Evolutionary conservation across 2,888 invertebrate genomes (phyloP).

Genomic region (Polyommatus icarus): DNA sequence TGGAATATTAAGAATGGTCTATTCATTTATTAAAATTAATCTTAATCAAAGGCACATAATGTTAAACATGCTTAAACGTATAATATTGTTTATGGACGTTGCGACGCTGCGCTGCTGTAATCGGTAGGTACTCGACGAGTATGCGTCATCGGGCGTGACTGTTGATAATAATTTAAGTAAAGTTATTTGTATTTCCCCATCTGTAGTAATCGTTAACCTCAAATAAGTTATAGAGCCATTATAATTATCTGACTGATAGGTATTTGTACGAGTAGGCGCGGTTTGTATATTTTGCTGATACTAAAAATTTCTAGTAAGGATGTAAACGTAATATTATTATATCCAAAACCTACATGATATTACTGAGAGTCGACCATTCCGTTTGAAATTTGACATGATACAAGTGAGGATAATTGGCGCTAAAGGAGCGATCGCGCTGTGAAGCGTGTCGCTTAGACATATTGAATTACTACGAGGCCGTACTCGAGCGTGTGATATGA

Average conservation of each 20-base stretch:
- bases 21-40: not conserved
- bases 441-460: constrained; percentile 66
- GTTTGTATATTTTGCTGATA: not conserved
- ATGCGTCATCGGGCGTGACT: constrained; percentile 31
- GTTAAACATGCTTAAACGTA: not conserved
- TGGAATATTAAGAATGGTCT: not conserved
- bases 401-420: constrained; percentile 45
- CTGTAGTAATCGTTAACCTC: not conserved
- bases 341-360: too few relatives aligned
- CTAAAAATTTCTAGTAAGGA: too few relatives aligned
- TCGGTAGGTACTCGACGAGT: not conserved
- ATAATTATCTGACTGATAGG: not conserved
- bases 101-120: not conserved
- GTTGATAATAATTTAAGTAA: constrained; percentile 23
- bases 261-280: not conserved
- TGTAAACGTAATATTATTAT: too few relatives aligned
- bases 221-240: not conserved
- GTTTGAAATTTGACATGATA: not conserved
- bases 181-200: constrained; percentile 19
- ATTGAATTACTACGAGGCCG: constrained; percentile 73
- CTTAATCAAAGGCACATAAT: not conserved
- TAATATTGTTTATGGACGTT: not conserved
- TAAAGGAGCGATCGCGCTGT: constrained; percentile 60
- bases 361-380: too few relatives aligned
- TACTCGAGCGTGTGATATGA: constrained; percentile 63